A percentile compares a stretch with the other conserved stretches of the same genome.
phyloP scores from a whole-genome alignment of 2,888 invertebrate genomes.

The Hydroisotoma schaefferi region DNA sequence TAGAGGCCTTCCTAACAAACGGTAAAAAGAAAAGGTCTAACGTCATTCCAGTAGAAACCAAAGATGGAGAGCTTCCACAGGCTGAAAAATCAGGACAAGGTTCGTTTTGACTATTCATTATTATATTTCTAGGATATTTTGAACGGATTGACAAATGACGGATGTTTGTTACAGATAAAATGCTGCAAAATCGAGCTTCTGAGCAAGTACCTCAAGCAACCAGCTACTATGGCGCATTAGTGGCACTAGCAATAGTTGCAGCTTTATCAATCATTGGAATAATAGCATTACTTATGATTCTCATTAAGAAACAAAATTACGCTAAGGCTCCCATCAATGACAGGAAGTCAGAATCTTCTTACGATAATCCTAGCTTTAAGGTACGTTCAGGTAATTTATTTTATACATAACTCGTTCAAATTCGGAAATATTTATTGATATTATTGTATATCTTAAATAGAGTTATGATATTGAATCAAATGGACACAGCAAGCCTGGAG shows the following conservation, averaged over 20 bases:
- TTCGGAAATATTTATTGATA: not conserved
- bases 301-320: conserved; percentile 67
- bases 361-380: conserved; percentile 91
- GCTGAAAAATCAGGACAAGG: conserved; percentile 58
- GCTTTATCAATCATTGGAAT: conserved; percentile 79
- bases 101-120: conserved; percentile 46
- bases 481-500: conserved; percentile 45
- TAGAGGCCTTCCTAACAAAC: conserved; percentile 84
- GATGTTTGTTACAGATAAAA: not conserved
- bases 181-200: conserved; percentile 21
- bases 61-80: conserved; percentile 61
- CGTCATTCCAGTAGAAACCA: conserved; percentile 80
- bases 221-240: conserved; percentile 83
- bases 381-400: conserved; percentile 54
- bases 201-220: conserved; percentile 55
- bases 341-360: conserved; percentile 77
- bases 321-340: conserved; percentile 76
- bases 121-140: not conserved
- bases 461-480: conserved; percentile 48
- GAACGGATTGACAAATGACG: not conserved
- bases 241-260: conserved; percentile 82
- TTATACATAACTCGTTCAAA: conserved; percentile 1
- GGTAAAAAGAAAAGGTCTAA: conserved; percentile 87
- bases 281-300: conserved; percentile 71
- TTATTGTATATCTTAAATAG: conserved; percentile 20